Evolutionary conservation across 2,113 vertebrate species (phyloP), one percentile per base, ranked within the genome.

Genomic region (Suncus etruscus): DNA sequence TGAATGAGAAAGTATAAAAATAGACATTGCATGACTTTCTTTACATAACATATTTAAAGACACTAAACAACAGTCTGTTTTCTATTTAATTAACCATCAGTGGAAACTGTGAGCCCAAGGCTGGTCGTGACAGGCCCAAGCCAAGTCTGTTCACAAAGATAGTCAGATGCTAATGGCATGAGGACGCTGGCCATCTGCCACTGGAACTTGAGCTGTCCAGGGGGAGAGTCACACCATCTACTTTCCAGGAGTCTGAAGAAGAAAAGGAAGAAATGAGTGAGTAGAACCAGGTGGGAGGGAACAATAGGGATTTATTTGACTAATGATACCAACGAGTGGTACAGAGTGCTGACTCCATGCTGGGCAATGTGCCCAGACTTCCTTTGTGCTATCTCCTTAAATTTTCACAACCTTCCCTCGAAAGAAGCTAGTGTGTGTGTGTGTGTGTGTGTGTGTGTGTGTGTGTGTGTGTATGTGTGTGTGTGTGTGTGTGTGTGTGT

Each of bases 121-220:
- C 45, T 1, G 0, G 20, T 76, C n/a, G 69, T 50, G 39, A 81
- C 22, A 66, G 77, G 54, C 73, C 51, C 51, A 20, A 45, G 73
- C 31, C 11, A 14, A 22, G 47, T 1, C 29, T 10, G 29, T 58
- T 73, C 95, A 93, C 77, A 66, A 86, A 83, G 83, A 50, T 47
- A 50, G 31, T 94, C 79, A 54, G 22, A 83, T 74, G 83, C 76
- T 88, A 88, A 95, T 70, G 88, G 75, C 48, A 15, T 3, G 45
- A 58, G 63, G 51, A 84, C 1, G 6, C 86, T 89, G 91, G 86
- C 91, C 93, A 94, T 94, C 95, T 95, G 94, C 90, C 83, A 79
- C 16, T 15, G n/a, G 83, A 87, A 31, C 24, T 51, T 15, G 63
- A 93, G 95, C 77, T 48, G 94, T 58, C 83, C 22, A 50, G 73